Evolutionary conservation across 2,888 invertebrate species (phyloP).

Genomic region (Polymixis lichenea): DNA sequence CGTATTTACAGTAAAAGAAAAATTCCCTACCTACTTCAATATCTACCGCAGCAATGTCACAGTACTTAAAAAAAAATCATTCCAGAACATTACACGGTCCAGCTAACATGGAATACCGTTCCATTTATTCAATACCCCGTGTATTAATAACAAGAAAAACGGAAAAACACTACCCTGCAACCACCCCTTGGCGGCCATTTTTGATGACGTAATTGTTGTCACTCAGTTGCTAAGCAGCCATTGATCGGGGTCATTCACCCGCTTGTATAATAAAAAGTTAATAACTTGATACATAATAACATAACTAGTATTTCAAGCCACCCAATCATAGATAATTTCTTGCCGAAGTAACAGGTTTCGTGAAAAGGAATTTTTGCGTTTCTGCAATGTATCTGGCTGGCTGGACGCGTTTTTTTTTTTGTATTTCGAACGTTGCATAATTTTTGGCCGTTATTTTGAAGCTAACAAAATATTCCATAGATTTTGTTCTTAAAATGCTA

Average conservation of each 20-base stretch:
- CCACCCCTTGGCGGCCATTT: conserved; percentile 52
- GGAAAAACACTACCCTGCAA: conserved; percentile 25
- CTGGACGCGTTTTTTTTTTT: not conserved
- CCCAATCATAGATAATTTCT: conserved; percentile 10
- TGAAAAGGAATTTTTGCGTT: conserved; percentile 8
- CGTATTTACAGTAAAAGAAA: not conserved
- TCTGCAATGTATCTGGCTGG: conserved; percentile 24
- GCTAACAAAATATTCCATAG: not conserved
- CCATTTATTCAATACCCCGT: not conserved
- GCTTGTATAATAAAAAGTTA: conserved; percentile 34
- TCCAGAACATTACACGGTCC: not conserved
- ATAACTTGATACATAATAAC: conserved; percentile 4
- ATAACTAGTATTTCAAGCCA: conserved; percentile 24
- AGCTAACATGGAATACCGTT: not conserved
- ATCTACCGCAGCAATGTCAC: too few species aligned
- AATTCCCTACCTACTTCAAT: too few species aligned
- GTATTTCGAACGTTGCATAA: conserved; percentile 15
- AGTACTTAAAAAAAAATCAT: too few species aligned
- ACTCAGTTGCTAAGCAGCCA: conserved; percentile 67
- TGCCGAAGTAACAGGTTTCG: conserved; percentile 38
- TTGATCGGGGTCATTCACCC: conserved; percentile 64
- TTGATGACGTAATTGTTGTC: conserved; percentile 67
- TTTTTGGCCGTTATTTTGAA: not conserved
- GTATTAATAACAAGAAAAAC: conserved; percentile 32
- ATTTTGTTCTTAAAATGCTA: not conserved